Percentiles rank a stretch among this genome's conserved stretches.
phyloP scores from a whole-genome alignment of 2,113 vertebrate species.

The Zapornia atra region DNA sequence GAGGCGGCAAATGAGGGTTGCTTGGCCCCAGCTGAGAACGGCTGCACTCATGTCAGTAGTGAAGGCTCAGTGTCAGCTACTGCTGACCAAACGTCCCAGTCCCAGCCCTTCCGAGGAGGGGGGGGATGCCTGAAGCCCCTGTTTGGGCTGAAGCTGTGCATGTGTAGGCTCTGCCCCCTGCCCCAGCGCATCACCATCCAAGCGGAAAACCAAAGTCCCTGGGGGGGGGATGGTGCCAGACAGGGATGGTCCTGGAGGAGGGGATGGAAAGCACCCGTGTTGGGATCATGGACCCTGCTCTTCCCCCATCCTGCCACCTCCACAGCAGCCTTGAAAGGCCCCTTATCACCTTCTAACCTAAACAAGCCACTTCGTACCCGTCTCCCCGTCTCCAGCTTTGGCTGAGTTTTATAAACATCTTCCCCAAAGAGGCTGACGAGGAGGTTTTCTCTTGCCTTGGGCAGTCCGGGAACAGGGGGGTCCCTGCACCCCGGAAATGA shows the following conservation, averaged over 20 bases:
- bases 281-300: neutral
- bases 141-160: neutral
- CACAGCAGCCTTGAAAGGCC: conserved; percentile 16
- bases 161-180: accelerated
- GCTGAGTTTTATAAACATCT: conserved; percentile 47
- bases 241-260: accelerated
- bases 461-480: neutral
- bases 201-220: neutral
- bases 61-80: neutral
- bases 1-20: neutral
- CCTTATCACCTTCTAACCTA: conserved; percentile 44
- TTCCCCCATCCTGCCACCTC: neutral
- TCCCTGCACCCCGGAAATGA: neutral
- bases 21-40: accelerated
- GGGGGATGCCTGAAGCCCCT: neutral
- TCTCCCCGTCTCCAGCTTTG: conserved; percentile 27
- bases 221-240: accelerated
- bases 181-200: neutral
- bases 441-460: conserved; percentile 1
- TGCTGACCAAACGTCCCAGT: accelerated
- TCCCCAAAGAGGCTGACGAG: neutral
- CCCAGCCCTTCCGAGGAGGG: accelerated
- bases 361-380: conserved; percentile 38
- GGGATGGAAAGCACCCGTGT: neutral
- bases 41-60: accelerated